Evolutionary conservation across 2,113 vertebrate genomes (phyloP), one percentile per base, ranked within the genome.

Genomic region (Arenaria interpres): DNA sequence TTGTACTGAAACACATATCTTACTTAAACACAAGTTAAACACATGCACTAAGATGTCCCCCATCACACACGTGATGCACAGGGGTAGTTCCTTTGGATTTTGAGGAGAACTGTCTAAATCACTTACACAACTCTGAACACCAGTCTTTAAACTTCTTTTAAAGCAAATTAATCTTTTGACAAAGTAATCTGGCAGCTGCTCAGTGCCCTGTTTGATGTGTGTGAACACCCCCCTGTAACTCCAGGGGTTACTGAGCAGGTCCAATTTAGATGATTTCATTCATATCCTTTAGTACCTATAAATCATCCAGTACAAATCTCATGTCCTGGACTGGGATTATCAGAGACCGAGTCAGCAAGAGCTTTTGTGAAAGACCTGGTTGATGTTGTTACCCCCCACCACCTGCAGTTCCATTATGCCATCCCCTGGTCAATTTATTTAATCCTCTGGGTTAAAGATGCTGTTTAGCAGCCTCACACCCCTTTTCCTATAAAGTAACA

Each of bases 401-500:
- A 59, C 30, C 57, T 62, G 57, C 71, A 28, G 39, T 4, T 79
- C 50, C 57, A 5, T 77, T n/a, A 57, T 69, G 71, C 75, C 39
- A 62, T n/a, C 6, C 37, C 8, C 46, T 62, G 28, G 2, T 28
- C 54, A 62, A 79, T 90, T 88, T 80, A 80, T 71, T 85, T 69
- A 37, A 85, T 48, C 4, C 4, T 66, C 77, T 32, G 53, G 22
- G 20, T 71, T 79, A 19, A 72, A 75, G 85, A 59, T 3, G 6
- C 23, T 54, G 33, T 27, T 76, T 46, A 67, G 57, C 51, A 33
- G 39, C n/a, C 88, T 84, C 54, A 30, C 17, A 5, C 11, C 14
- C 33, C 68, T n/a, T 59, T 91, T 93, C 82, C 92, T 79, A 86
- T 93, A 91, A 95, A 83, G 94, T 45, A 80, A 37, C 71, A 79